phyloP scores from a whole-genome alignment of 2,797 vertebrate genomes.

The Hoplostethus mediterraneus region DNA sequence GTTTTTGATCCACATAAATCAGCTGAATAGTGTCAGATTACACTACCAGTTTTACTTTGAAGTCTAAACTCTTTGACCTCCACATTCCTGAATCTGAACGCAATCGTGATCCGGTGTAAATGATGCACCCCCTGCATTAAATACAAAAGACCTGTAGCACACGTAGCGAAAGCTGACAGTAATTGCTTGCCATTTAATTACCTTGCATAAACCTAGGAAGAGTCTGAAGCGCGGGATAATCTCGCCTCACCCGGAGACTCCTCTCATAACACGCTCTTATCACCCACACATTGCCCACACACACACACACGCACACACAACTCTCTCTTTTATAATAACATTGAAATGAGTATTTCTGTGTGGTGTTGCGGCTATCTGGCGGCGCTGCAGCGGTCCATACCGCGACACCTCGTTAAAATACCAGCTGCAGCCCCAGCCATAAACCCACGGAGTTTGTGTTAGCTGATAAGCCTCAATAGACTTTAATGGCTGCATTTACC shows the following conservation, averaged over 20 bases:
- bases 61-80: neutral
- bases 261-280: constrained; percentile 35
- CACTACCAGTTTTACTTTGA: no score
- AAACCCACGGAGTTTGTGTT: constrained; percentile 92
- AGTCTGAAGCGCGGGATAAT: neutral
- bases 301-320: neutral
- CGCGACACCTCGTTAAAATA: constrained; percentile 96
- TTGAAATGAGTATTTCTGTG: constrained; percentile 20
- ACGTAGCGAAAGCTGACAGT: neutral
- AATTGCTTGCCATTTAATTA: neutral
- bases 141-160: neutral
- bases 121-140: neutral
- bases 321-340: constrained; percentile 44
- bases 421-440: constrained; percentile 87
- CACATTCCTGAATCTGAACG: neutral
- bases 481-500: constrained; percentile 85
- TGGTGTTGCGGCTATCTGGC: constrained; percentile 74
- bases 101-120: neutral
- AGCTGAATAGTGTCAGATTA: no score
- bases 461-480: constrained; percentile 91
- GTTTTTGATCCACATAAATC: no score
- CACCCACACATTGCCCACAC: constrained; percentile 34
- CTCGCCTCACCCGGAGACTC: neutral
- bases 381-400: constrained; percentile 82
- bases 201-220: neutral